Evolutionary conservation across 2,113 vertebrate species (phyloP), one percentile per base, ranked within the genome.

Genomic region (Dasyprocta punctata): DNA sequence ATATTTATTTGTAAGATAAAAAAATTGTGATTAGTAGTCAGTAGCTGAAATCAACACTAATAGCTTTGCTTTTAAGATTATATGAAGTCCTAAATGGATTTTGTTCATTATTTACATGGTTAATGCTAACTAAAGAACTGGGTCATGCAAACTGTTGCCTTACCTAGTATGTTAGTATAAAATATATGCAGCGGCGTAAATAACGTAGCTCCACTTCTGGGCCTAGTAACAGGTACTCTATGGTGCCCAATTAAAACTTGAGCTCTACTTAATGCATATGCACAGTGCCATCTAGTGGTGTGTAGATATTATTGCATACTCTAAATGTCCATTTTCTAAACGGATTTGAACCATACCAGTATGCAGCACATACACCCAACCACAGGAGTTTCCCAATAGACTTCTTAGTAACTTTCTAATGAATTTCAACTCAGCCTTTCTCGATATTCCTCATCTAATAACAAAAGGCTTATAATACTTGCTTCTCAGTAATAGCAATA

Each of bases 201-300:
- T 90, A 58, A 96, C 65, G 41, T 85, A 96, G 52, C 65, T 26
- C 89, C 73, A 0, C 20, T 90, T 89, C 28, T 22, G 11, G 69
- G 54, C 24, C 17, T 86, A 49, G 4, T 52, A 78, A 44, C 84
- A 87, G 47, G 52, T 85, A 44, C 52, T 65, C 36, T 56, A 1
- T 0, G 2, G 77, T 63, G 87, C 67, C 71, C 28, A 77, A 26
- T 95, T 97, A 94, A 95, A 58, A 12, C 0, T 8, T 67, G 0
- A 78, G 78, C 61, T 33, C 78, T 56, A 84, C 54, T 95, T 81
- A 94, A 88, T 96, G 92, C 98, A 97, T 4, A 30, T 80, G 81
- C 95, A 90, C 94, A 47, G 97, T 98, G 99, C 98, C 99, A 98
- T 98, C 98, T 98, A 97, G 98, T 97, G 99, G 98, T 80, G 0